Evolutionary conservation across 2,888 invertebrate species (phyloP).

Genomic region (Melolontha melolontha): DNA sequence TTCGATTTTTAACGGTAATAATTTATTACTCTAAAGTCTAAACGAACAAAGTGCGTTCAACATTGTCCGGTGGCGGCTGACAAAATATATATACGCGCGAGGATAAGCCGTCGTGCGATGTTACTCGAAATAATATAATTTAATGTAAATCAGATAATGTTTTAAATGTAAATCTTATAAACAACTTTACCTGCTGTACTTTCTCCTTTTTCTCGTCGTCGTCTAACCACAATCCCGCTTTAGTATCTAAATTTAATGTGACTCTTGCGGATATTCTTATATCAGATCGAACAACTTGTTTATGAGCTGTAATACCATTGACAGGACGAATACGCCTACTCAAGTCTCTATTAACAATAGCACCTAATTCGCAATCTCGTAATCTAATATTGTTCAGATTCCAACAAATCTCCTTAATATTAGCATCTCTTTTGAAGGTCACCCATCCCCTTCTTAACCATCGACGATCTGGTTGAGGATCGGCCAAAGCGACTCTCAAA

Average conservation of each 20-base stretch:
- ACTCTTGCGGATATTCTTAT: constrained; percentile 93
- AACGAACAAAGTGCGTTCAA: too few relatives aligned
- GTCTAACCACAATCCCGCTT: constrained; percentile 82
- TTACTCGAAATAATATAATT: too few relatives aligned
- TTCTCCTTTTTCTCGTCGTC: constrained; percentile 65
- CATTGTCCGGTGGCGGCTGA: too few relatives aligned
- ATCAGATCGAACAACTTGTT: constrained; percentile 89
- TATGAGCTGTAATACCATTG: constrained; percentile 90
- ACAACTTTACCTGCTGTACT: constrained; percentile 55
- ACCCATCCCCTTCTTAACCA: constrained; percentile 99
- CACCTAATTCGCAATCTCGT: constrained; percentile 91
- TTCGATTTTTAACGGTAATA: too few relatives aligned
- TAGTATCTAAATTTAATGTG: constrained; percentile 89
- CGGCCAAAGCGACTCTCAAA: constrained; percentile 94
- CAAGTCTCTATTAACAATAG: constrained; percentile 96
- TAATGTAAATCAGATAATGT: too few relatives aligned
- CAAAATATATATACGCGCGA: too few relatives aligned
- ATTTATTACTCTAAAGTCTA: too few relatives aligned
- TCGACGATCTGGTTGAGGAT: constrained; percentile 94
- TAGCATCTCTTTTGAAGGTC: constrained; percentile 95
- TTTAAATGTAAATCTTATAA: too few relatives aligned
- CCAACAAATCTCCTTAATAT: constrained; percentile 99
- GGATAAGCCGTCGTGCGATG: too few relatives aligned
- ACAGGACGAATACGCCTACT: constrained; percentile 93
- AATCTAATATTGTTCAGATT: constrained; percentile 95